A percentile compares a stretch with the other conserved stretches of the same genome.
Evolutionary conservation across 2,797 vertebrate species (phyloP).

Genomic region (Sebastiscus tertius): DNA sequence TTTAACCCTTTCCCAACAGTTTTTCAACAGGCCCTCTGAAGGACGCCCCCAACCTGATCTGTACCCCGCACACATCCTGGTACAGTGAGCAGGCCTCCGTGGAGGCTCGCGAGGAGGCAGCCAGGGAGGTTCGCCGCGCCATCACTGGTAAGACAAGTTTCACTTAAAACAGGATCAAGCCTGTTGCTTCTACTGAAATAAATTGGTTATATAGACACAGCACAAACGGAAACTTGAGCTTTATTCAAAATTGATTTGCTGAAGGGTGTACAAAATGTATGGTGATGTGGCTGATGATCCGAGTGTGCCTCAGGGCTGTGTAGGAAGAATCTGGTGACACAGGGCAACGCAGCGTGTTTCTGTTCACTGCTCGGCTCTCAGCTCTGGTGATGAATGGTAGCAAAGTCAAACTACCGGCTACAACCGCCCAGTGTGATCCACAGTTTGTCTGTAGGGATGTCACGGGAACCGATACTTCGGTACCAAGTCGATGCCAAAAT

Average conservation of each 20-base stretch:
- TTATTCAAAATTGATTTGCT: not conserved
- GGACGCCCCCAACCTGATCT: conserved; percentile 91
- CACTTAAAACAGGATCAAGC: not conserved
- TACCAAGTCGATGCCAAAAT: no score
- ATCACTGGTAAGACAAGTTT: conserved; percentile 85
- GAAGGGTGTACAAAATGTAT: not conserved
- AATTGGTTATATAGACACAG: not conserved
- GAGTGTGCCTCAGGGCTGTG: no score
- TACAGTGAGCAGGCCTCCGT: conserved; percentile 93
- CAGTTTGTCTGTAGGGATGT: no score
- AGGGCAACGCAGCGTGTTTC: no score
- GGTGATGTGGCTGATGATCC: not conserved
- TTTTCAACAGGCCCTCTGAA: conserved; percentile 91
- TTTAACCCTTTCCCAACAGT: conserved; percentile 60
- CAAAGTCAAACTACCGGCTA: no score
- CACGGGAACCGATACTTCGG: no score
- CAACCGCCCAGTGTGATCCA: no score
- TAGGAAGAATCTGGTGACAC: no score
- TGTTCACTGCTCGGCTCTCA: no score
- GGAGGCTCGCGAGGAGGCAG: conserved; percentile 90
- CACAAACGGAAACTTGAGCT: not conserved
- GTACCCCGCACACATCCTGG: conserved; percentile 92
- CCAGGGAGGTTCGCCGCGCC: conserved; percentile 90
- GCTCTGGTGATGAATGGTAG: no score
- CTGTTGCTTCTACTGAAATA: not conserved